Conservation (phyloP, 2,888 invertebrate genomes). For the Dioctria rufipes region DNA sequence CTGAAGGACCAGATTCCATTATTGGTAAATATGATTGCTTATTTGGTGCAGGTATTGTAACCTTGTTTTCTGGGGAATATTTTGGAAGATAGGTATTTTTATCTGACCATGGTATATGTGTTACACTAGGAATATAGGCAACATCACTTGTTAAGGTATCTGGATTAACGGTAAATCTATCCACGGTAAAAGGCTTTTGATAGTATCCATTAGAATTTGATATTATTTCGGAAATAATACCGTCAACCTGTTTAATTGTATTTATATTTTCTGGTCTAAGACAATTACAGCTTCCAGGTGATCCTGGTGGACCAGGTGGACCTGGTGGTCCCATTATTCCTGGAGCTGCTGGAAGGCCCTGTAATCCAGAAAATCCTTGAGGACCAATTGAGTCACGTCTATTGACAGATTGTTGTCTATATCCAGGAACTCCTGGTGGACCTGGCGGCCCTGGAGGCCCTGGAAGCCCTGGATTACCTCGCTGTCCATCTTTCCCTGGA, state of each 20-base stretch:
- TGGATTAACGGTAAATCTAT: too few relatives aligned
- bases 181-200: not conserved
- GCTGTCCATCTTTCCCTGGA: constrained; percentile 8
- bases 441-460: constrained; percentile 11
- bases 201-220: not conserved
- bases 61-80: not conserved
- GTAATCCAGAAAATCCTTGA: not conserved
- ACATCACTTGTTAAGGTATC: too few relatives aligned
- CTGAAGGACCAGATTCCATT: not conserved
- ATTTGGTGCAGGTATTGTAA: not conserved
- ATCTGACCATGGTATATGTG: too few relatives aligned
- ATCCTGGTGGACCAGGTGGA: not conserved
- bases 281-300: not conserved
- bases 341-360: constrained; percentile 8
- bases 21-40: not conserved
- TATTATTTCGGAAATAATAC: not conserved
- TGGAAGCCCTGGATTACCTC: constrained; percentile 3
- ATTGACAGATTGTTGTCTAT: not conserved
- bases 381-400: constrained; percentile 23
- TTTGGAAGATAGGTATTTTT: too few relatives aligned
- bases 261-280: too few relatives aligned
- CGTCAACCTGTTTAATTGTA: not conserved
- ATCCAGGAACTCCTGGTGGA: constrained; percentile 27
- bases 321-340: not conserved
- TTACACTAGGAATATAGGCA: too few relatives aligned